Evolutionary conservation across 2,113 vertebrate species (phyloP).

Genomic region (Acanthisitta chloris): DNA sequence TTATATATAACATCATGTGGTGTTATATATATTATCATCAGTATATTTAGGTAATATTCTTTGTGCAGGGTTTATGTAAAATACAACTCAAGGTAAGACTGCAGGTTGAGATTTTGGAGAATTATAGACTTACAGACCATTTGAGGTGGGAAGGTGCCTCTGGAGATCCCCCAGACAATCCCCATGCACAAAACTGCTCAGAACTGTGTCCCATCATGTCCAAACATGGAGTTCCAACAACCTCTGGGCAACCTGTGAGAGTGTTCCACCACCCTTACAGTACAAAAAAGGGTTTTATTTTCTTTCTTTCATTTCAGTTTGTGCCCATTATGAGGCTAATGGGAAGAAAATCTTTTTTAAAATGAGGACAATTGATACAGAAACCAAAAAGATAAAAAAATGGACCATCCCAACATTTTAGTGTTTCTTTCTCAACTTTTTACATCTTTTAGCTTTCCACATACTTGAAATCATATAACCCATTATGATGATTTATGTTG

Average conservation of each 20-base stretch:
- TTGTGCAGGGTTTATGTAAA: neutral
- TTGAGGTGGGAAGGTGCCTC: neutral
- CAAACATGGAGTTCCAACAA: neutral
- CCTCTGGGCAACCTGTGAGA: neutral
- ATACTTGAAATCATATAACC: neutral
- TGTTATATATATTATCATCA: too few relatives aligned
- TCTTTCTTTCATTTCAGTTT: neutral
- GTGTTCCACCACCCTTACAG: neutral
- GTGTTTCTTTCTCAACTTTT: neutral
- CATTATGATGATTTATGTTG: neutral
- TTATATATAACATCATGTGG: neutral
- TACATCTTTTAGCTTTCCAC: neutral
- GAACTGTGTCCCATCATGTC: neutral
- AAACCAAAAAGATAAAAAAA: neutral
- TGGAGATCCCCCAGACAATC: neutral
- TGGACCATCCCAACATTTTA: neutral
- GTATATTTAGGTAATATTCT: neutral
- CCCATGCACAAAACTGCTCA: neutral
- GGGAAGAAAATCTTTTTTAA: neutral
- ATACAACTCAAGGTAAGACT: neutral
- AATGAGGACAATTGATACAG: neutral
- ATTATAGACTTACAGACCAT: neutral
- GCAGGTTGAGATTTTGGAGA: neutral
- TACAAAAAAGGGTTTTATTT: neutral
- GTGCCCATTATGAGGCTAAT: neutral